Conservation (phyloP, 2,888 invertebrate species). For the Hydriomena furcata region DNA sequence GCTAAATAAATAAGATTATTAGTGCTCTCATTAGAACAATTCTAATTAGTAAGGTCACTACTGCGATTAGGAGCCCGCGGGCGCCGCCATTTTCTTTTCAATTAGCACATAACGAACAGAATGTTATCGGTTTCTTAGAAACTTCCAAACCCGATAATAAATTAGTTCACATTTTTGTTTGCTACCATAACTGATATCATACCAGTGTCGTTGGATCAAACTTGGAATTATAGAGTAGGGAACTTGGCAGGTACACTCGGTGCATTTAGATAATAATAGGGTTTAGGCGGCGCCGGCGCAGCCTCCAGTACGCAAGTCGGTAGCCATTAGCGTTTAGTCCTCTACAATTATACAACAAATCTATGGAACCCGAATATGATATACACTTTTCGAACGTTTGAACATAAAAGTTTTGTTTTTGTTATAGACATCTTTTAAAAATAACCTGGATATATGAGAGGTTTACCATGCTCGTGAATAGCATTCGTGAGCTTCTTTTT, state of each 20-base stretch:
- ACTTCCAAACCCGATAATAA: slow-evolving; percentile 18
- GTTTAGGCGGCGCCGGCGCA: slow-evolving; percentile 44
- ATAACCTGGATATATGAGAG: too few relatives aligned
- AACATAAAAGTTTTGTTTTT: slow-evolving; percentile 13
- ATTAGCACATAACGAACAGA: slow-evolving; percentile 29
- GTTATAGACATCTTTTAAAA: slow-evolving; percentile 8
- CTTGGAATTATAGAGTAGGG: slow-evolving; percentile 36
- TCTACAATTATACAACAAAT: slow-evolving; percentile 55
- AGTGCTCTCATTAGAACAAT: not conserved
- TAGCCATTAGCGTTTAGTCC: slow-evolving; percentile 67
- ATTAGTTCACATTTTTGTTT: slow-evolving; percentile 13
- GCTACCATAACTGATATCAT: slow-evolving; percentile 25
- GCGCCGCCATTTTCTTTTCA: slow-evolving; percentile 25
- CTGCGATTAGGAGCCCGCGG: slow-evolving; percentile 15
- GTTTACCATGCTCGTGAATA: too few relatives aligned
- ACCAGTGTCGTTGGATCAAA: slow-evolving; percentile 30
- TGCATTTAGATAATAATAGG: slow-evolving; percentile 61
- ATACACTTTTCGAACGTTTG: slow-evolving; percentile 26
- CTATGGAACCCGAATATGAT: slow-evolving; percentile 33
- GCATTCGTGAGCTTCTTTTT: too few relatives aligned
- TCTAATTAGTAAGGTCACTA: slow-evolving; percentile 13
- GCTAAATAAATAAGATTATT: not conserved
- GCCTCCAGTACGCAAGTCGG: slow-evolving; percentile 50
- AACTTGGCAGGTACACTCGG: slow-evolving; percentile 47
- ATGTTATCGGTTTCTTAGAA: slow-evolving; percentile 30